These are phyloP conservation scores for Glomeris maerens DNA, from an alignment of 1,140 invertebrate genomes.

Conservation along the genomic window DNA sequence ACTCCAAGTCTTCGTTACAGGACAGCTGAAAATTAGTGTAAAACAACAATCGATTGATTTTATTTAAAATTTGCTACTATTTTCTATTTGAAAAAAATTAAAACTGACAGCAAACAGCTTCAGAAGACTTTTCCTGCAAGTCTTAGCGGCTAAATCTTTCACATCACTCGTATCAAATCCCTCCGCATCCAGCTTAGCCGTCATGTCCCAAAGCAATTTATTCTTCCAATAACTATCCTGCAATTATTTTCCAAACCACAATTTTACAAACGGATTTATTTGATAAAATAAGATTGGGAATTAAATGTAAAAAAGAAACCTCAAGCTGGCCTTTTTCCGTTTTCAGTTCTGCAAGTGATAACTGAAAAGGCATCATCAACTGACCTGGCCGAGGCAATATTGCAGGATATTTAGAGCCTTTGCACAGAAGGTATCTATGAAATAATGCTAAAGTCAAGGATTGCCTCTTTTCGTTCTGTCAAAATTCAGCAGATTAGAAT, in stretches of 20 bases:
- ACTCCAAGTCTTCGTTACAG: constrained; percentile 65
- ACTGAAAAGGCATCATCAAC: constrained; percentile 43
- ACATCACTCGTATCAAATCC: constrained; percentile 27
- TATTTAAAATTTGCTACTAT: not conserved
- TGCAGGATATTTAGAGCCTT: constrained; percentile 69
- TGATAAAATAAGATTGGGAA: not conserved
- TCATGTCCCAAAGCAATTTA: constrained; percentile 21
- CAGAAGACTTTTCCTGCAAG: constrained; percentile 58
- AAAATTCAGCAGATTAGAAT: not conserved
- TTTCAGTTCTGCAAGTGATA: constrained; percentile 65
- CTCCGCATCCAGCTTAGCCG: constrained; percentile 19
- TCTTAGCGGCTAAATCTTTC: constrained; percentile 43
- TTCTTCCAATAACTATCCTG: constrained; percentile 26
- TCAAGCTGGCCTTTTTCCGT: constrained; percentile 70
- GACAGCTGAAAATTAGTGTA: constrained; percentile 46
- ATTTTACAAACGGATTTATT: not conserved
- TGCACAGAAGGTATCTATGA: constrained; percentile 60
- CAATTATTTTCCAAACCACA: constrained; percentile 12
- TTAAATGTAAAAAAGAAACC: constrained; percentile 30
- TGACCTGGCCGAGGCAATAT: constrained; percentile 71
- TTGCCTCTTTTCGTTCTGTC: not conserved
- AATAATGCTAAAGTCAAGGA: not conserved
- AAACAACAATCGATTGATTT: not conserved
- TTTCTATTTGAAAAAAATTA: not conserved
- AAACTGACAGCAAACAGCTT: constrained; percentile 71